Evolutionary conservation across 2,888 invertebrate genomes (phyloP).

Genomic region (Bellardia bayeri): DNA sequence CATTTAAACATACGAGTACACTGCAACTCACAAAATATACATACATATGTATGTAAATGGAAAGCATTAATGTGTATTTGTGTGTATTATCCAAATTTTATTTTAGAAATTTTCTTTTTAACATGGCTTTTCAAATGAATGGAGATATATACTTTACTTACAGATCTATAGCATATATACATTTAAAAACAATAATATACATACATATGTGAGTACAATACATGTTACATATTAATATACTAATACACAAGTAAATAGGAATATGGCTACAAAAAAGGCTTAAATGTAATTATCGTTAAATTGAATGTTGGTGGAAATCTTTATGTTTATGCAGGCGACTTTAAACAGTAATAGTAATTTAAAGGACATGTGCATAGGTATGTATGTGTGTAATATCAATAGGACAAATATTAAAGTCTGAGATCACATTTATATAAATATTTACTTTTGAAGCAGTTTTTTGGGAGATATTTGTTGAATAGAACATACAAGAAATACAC

Average conservation of each 20-base stretch:
- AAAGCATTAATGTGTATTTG: not conserved
- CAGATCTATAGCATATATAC: too few relatives aligned
- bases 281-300: constrained; percentile 72
- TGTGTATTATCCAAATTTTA: not conserved
- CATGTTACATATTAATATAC: constrained; percentile 28
- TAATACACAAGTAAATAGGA: constrained; percentile 36
- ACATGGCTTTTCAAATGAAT: not conserved
- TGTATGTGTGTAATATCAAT: not conserved
- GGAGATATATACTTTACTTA: not conserved
- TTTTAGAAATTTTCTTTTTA: not conserved
- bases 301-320: constrained; percentile 62
- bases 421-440: too few relatives aligned
- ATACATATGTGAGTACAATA: not conserved
- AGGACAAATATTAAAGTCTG: not conserved
- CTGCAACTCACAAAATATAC: not conserved
- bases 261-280: constrained; percentile 50
- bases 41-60: not conserved
- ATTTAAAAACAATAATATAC: too few relatives aligned
- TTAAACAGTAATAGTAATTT: constrained; percentile 39
- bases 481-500: too few relatives aligned
- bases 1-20: not conserved
- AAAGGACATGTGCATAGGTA: not conserved
- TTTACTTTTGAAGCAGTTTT: too few relatives aligned
- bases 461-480: too few relatives aligned
- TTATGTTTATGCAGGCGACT: constrained; percentile 30